Evolutionary conservation across 2,113 vertebrate genomes (phyloP), one percentile per base, ranked within the genome.

Genomic region (Amphilophus citrinellus): DNA sequence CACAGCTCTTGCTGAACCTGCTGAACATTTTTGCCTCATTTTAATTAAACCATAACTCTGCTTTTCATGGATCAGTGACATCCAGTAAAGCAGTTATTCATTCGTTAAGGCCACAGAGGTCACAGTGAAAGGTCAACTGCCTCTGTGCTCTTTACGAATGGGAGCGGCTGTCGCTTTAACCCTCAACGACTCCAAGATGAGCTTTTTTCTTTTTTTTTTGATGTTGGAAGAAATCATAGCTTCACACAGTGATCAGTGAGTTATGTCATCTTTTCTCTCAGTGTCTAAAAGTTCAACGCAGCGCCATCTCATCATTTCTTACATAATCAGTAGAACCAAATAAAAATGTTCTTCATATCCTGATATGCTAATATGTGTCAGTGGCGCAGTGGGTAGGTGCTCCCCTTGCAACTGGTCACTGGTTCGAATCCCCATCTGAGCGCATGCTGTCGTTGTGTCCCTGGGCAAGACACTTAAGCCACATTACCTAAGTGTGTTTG

Each of bases 81-180:
- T 81, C 71, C 77, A 35, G 32, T 84, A 50, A 85, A 61, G 87
- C 27, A 57, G 50, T 83, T 76, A 73, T 84, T 92, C 3, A 88
- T 92, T 91, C 60, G 88, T 90, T 87, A 77, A 80, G 85, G 58
- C 22, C 65, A 47, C n/a, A 61, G 47, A 87, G 57, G 50, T 80
- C 44, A 76, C 27, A 65, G 24, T 66, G 2, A 94, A 95, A 96
- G 93, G 93, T 93, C 89, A 91, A 44, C 76, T n/a, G 60, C 73
- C 59, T 83, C 76, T 35, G 8, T 35, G 37, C 66, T 76, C 22
- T 89, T 82, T 83, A 76, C 0, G 0, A 18, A 13, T 27, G 17
- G 78, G 47, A 35, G 24, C 7, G 44, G 18, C 57, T 39, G 61
- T 53, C 56, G 57, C 63, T 73, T 83, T 22, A 86, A 81, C 24